phyloP scores from a whole-genome alignment of 2,888 invertebrate genomes.

The Phortica okadai region DNA sequence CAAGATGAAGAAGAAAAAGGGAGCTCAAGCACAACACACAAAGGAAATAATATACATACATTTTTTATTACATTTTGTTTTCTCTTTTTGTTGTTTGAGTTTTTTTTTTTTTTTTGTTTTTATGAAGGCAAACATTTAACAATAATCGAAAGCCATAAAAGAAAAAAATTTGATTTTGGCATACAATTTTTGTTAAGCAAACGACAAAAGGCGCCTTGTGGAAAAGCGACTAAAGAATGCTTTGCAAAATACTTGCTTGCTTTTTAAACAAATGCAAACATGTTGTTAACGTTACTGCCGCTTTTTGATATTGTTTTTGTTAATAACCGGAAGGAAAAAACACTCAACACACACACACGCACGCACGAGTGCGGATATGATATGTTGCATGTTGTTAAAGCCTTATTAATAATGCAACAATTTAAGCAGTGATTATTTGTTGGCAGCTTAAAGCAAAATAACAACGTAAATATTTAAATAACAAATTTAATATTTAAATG shows the following conservation, averaged over 20 bases:
- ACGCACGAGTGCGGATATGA: slow-evolving; percentile 37
- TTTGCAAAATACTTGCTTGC: not conserved
- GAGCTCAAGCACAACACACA: slow-evolving; percentile 36
- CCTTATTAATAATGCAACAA: slow-evolving; percentile 52
- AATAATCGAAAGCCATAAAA: slow-evolving; percentile 70
- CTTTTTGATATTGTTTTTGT: slow-evolving; percentile 35
- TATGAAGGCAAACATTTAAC: slow-evolving; percentile 55
- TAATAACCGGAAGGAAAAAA: slow-evolving; percentile 50
- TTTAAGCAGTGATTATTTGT: slow-evolving; percentile 52
- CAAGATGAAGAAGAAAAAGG: not conserved
- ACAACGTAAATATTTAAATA: slow-evolving; percentile 48
- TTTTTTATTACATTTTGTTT: not conserved
- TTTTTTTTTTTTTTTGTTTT: slow-evolving; percentile 27
- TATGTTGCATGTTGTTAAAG: slow-evolving; percentile 31
- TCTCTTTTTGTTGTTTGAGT: not conserved
- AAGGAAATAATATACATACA: slow-evolving; percentile 20
- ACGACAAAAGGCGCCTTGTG: slow-evolving; percentile 11
- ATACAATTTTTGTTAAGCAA: not conserved
- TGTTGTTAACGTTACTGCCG: not conserved
- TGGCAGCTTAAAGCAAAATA: slow-evolving; percentile 47
- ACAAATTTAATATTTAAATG: slow-evolving; percentile 52
- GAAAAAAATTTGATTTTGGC: slow-evolving; percentile 4
- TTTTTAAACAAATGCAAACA: slow-evolving; percentile 9
- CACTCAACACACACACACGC: slow-evolving; percentile 31
- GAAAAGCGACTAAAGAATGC: not conserved